Evolutionary conservation across 2,797 vertebrate species (phyloP).

Genomic region (Eremophila alpestris): DNA sequence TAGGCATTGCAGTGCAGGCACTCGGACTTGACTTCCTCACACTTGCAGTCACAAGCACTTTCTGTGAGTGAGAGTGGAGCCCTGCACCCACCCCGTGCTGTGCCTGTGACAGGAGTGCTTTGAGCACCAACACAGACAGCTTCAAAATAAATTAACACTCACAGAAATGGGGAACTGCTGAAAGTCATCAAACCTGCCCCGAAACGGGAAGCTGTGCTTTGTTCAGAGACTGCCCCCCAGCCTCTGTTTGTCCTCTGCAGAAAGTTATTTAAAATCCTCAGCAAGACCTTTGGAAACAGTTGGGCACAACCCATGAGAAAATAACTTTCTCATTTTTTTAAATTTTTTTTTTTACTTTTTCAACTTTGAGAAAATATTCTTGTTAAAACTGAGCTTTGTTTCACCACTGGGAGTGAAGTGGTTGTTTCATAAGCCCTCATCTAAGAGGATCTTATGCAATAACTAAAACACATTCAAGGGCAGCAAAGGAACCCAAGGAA

Average conservation of each 20-base stretch:
- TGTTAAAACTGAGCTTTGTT: constrained; percentile 1
- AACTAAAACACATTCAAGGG: constrained; percentile 38
- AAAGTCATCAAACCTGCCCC: neutral
- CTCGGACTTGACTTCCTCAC: neutral
- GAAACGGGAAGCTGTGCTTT: neutral
- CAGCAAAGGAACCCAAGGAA: constrained; percentile 23
- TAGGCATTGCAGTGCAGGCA: neutral
- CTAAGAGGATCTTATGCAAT: constrained; percentile 8
- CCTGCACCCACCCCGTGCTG: accelerated
- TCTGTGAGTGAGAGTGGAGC: neutral
- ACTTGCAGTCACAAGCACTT: neutral
- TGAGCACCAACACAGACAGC: neutral
- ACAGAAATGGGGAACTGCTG: neutral
- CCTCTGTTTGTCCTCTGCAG: neutral
- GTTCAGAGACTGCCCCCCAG: neutral
- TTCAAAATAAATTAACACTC: neutral
- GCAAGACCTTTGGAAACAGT: neutral
- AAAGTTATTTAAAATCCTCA: neutral
- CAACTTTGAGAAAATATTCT: neutral
- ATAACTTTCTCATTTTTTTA: neutral
- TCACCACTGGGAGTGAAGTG: neutral
- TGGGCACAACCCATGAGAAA: neutral
- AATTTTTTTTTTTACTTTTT: neutral
- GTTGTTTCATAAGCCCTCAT: neutral
- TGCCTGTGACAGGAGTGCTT: neutral